These are phyloP conservation scores for Chironomus tentans DNA, from an alignment of 2,888 invertebrate species.

Conservation along the genomic window DNA sequence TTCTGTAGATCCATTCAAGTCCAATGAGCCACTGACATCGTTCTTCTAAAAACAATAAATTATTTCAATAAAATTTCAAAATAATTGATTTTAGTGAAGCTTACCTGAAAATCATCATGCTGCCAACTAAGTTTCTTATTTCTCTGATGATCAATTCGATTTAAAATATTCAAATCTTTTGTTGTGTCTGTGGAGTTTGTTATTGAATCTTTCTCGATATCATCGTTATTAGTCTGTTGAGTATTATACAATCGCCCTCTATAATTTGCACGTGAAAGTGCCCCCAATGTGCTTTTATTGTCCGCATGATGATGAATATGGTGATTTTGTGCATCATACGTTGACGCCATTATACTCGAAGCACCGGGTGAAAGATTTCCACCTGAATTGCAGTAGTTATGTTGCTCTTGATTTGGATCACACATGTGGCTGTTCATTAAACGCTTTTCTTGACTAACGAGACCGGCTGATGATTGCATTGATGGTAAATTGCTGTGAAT, in stretches of 20 bases:
- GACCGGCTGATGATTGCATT: slow-evolving; percentile 40
- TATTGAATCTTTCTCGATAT: slow-evolving; percentile 39
- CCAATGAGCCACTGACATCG: slow-evolving; percentile 34
- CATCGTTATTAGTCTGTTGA: slow-evolving; percentile 35
- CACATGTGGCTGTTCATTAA: slow-evolving; percentile 30
- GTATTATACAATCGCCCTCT: slow-evolving; percentile 39
- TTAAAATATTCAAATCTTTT: slow-evolving; percentile 39
- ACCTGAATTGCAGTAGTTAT: slow-evolving; percentile 41
- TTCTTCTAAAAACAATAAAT: slow-evolving; percentile 41
- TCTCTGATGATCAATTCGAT: slow-evolving; percentile 48
- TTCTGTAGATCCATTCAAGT: slow-evolving; percentile 41
- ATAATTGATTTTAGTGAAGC: not conserved
- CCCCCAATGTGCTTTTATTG: slow-evolving; percentile 36
- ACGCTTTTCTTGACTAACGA: slow-evolving; percentile 39
- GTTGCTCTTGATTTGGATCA: not conserved
- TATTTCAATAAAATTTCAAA: not conserved
- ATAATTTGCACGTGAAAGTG: slow-evolving; percentile 43
- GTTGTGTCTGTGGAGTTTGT: slow-evolving; percentile 33
- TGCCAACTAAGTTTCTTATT: slow-evolving; percentile 75
- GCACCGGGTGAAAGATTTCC: slow-evolving; percentile 50
- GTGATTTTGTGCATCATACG: slow-evolving; percentile 41
- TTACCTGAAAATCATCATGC: slow-evolving; percentile 42
- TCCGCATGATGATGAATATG: slow-evolving; percentile 37
- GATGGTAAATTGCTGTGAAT: slow-evolving; percentile 40
- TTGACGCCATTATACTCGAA: slow-evolving; percentile 52